Base-by-base conservation (phyloP, 2,797 vertebrate species). In the Botia kubotai region DNA sequence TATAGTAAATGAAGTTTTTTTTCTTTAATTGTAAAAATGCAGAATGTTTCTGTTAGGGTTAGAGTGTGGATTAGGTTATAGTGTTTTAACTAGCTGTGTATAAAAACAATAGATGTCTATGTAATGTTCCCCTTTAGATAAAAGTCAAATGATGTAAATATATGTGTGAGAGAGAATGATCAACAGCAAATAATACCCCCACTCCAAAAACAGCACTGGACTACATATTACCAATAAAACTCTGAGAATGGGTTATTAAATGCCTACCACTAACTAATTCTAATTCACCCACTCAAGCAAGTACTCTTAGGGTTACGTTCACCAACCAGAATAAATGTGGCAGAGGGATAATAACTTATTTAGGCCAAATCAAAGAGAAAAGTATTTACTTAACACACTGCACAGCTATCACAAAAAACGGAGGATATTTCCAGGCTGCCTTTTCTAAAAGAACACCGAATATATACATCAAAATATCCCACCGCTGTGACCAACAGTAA, bases 231-330 rank as follows among this genome's bases (percentile, higher is more conserved):
- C 63, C 65, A 55, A 65, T 72, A 62, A 43, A 65, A 26, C 48
- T 53, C 43, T 43, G 8, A 58, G 66, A 80, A 80, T 72, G 48
- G 60, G 70, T 80, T 72, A 72, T 72, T 66, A 80, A 72, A 80
- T 66, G n/a, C 58, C 58, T 50, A 72, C 26, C 48, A 66, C 46
- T 33, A 36, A 36, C 43, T 80, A 72, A 66, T 79, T 72, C 58
- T 29, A 65, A 63, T 53, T 60, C 70, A 72, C 70, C 77, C 77
- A 80, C 70, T 65, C 70, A 80, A 39, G 29, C 62, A 80, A 66
- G 60, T 14, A 60, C 53, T 80, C 48, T 46, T 72, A 29, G 69
- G 36, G 77, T 39, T 66, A 29, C 33, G n/a, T 33, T 65, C 68
- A 72, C 69, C 58, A 79, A 72, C 67, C 46, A 79, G 68, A 71